Conservation (phyloP, 2,797 vertebrate species). For the Coilia nasus region DNA sequence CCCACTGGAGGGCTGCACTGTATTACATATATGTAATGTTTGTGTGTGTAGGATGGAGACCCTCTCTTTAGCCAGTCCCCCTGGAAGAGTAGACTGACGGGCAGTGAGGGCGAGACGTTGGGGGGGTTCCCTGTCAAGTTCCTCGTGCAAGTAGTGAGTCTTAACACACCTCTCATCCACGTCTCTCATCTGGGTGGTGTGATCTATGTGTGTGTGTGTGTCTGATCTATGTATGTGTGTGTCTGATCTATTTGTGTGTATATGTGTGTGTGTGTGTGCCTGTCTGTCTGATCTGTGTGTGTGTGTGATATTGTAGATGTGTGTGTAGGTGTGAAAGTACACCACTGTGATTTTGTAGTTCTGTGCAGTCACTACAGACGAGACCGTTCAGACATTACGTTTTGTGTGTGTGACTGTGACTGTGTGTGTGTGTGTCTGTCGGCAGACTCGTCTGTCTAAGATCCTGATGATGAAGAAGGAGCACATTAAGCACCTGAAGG, state of each 20-base stretch:
- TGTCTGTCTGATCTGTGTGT: background rate
- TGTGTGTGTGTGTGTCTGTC: background rate
- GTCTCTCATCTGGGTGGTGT: background rate
- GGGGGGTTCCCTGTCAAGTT: slow-evolving; percentile 99
- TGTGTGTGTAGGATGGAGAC: slow-evolving; percentile 84
- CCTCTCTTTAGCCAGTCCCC: slow-evolving; percentile 91
- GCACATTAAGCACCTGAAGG: slow-evolving; percentile 95
- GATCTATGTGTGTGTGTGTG: background rate
- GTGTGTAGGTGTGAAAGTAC: background rate
- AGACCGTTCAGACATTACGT: too few species aligned
- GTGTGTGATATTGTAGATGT: background rate
- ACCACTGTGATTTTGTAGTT: too few species aligned
- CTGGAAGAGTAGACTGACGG: slow-evolving; percentile 90
- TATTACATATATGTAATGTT: too few species aligned
- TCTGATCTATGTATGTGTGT: background rate
- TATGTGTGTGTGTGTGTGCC: background rate
- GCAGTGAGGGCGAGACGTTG: slow-evolving; percentile 89
- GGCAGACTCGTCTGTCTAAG: slow-evolving; percentile 94
- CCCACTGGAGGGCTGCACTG: slow-evolving; percentile 85
- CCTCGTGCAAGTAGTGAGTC: slow-evolving; percentile 95
- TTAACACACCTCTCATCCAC: slow-evolving; percentile 22
- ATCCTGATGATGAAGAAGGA: slow-evolving; percentile 99
- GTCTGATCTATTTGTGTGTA: background rate
- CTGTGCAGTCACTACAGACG: too few species aligned
- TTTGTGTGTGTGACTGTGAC: too few species aligned